Conservation (phyloP, 2,797 vertebrate species). For the Xiphorhynchus erythropygius region DNA sequence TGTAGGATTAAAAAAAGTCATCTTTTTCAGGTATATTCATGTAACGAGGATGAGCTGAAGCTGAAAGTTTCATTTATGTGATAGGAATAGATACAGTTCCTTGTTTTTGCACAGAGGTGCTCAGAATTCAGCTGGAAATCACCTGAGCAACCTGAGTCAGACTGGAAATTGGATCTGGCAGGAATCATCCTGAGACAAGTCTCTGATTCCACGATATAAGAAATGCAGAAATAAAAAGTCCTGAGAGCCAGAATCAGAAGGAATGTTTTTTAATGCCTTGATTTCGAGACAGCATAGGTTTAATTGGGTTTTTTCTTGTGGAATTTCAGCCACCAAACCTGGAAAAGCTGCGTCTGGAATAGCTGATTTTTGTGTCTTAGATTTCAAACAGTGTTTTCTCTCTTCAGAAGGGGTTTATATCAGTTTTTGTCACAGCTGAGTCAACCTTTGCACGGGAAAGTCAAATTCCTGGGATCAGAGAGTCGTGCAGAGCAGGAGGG, state of each 20-base stretch:
- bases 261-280: neutral
- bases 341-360: neutral
- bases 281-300: neutral
- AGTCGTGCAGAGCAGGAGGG: neutral
- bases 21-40: neutral
- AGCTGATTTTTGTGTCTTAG: neutral
- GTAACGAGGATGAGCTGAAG: neutral
- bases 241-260: neutral
- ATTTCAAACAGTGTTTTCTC: neutral
- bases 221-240: neutral
- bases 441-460: neutral
- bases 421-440: neutral
- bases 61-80: neutral
- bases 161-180: neutral
- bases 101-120: neutral
- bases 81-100: neutral
- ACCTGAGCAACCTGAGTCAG: neutral
- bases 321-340: neutral
- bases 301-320: neutral
- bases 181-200: neutral
- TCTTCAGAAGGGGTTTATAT: accelerated
- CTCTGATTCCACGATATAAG: neutral
- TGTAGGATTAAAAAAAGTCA: neutral
- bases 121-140: neutral
- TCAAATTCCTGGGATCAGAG: neutral